A percentile compares a stretch with the other conserved stretches of the same genome.
These are phyloP conservation scores for Anneissia japonica DNA, from an alignment of 35 echinoderm and acorn worm genomes.

Conservation along the genomic window DNA sequence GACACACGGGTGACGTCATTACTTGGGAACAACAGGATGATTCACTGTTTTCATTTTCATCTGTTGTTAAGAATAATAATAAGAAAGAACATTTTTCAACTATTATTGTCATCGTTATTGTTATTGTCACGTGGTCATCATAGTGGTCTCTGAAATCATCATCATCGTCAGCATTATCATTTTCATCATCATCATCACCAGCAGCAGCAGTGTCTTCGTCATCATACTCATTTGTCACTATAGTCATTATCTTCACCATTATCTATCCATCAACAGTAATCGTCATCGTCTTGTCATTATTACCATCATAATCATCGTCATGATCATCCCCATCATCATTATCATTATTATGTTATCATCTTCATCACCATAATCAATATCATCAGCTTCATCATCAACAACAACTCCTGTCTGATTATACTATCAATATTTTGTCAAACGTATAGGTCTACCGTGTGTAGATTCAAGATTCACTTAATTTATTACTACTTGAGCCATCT, in stretches of 20 bases:
- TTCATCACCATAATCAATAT: no score
- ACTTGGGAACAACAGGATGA: neutral
- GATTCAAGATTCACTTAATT: no score
- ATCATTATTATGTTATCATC: no score
- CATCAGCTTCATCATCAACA: no score
- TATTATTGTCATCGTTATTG: neutral
- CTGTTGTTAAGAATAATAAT: no score
- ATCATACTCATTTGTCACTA: neutral
- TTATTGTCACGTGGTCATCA: neutral
- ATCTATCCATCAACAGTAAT: neutral
- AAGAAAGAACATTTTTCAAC: neutral
- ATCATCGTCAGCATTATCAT: neutral
- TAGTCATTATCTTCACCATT: neutral
- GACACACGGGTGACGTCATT: neutral
- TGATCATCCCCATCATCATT: neutral
- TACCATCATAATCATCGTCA: neutral
- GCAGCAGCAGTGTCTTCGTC: neutral
- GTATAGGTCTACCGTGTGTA: no score
- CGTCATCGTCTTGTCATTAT: no score
- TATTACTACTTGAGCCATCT: no score
- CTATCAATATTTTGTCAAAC: no score
- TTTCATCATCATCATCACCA: neutral
- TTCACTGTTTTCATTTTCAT: neutral
- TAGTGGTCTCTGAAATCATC: neutral
- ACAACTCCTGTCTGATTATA: no score